Conservation (phyloP, 2,888 invertebrate species). For the Hoplodrina ambigua region DNA sequence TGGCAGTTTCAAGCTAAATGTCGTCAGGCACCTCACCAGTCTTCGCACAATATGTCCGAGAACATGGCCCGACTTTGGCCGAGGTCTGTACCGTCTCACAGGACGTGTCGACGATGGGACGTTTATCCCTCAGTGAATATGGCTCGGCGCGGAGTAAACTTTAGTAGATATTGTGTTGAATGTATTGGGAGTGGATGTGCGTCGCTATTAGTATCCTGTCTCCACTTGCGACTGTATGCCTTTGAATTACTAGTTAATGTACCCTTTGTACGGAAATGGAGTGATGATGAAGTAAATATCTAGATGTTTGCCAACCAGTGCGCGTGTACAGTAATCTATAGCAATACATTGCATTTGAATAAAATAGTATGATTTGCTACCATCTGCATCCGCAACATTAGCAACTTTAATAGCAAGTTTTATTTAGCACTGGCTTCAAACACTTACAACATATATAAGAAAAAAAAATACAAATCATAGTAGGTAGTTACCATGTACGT, state of each 20-base stretch:
- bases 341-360: conserved; percentile 28
- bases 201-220: conserved; percentile 29
- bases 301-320: conserved; percentile 23
- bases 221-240: conserved; percentile 18
- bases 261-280: conserved; percentile 27
- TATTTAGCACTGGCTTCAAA: not conserved
- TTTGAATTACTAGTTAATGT: conserved; percentile 23
- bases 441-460: not conserved
- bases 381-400: conserved; percentile 26
- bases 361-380: conserved; percentile 26
- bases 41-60: not conserved
- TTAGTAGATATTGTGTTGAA: conserved; percentile 3
- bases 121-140: not conserved
- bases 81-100: not conserved
- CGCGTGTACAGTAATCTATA: conserved; percentile 3
- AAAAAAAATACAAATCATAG: too few species aligned
- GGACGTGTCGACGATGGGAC: not conserved
- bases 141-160: not conserved
- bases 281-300: conserved; percentile 30
- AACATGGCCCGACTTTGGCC: not conserved
- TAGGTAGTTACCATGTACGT: too few species aligned
- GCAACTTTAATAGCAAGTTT: not conserved
- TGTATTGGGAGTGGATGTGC: conserved; percentile 26
- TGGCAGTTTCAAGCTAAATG: too few species aligned
- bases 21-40: not conserved